These are phyloP conservation scores for Drosophila rubida DNA, from an alignment of 2,888 invertebrate species.

Conservation along the genomic window DNA sequence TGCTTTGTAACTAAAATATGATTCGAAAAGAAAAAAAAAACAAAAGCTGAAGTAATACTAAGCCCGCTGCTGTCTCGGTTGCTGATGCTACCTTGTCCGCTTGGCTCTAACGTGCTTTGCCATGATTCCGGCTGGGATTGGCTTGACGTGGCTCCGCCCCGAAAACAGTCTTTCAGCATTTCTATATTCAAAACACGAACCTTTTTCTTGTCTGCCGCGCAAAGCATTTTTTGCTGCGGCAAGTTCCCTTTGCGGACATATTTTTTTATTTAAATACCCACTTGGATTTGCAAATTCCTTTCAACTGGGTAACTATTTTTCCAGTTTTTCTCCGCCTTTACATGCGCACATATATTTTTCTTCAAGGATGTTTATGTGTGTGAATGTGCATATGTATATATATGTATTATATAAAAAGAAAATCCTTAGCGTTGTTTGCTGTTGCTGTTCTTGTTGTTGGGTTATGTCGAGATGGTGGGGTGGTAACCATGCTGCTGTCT, in stretches of 20 bases:
- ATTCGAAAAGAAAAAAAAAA: conserved; percentile 28
- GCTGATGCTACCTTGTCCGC: background rate
- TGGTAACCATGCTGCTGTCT: background rate
- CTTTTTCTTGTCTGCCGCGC: conserved; percentile 60
- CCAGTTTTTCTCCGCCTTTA: conserved; percentile 42
- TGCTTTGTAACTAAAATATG: conserved; percentile 13
- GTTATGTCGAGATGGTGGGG: background rate
- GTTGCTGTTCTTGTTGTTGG: background rate
- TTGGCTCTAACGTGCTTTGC: background rate
- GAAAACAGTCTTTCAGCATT: conserved; percentile 43
- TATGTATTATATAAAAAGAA: conserved; percentile 28
- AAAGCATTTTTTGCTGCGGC: conserved; percentile 51
- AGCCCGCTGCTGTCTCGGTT: too few relatives aligned
- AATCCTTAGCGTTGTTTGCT: conserved; percentile 17
- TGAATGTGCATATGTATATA: background rate
- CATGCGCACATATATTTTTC: background rate
- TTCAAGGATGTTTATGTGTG: background rate
- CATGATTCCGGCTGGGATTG: conserved; percentile 57
- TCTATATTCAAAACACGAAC: conserved; percentile 49
- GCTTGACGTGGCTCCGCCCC: conserved; percentile 69
- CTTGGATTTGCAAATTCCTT: conserved; percentile 47
- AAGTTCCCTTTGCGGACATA: conserved; percentile 40
- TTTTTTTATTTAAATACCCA: conserved; percentile 29
- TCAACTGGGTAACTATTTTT: conserved; percentile 52
- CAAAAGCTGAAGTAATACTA: conserved; percentile 44